A percentile compares a stretch with the other conserved stretches of the same genome.
phyloP scores from a whole-genome alignment of 2,113 vertebrate genomes.

The Prinia subflava region DNA sequence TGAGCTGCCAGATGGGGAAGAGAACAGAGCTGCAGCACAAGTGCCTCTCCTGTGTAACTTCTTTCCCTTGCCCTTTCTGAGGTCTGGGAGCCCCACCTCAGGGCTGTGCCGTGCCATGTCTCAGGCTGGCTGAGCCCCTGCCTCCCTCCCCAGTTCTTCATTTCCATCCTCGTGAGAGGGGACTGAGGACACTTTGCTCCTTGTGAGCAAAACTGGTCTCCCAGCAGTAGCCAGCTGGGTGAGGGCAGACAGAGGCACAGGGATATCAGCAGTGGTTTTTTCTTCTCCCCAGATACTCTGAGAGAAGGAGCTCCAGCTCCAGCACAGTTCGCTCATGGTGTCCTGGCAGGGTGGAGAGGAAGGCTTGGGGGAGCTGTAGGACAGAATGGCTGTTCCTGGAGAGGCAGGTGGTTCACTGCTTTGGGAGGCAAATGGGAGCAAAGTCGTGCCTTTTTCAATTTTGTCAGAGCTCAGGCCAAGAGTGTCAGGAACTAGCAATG shows the following conservation, averaged over 20 bases:
- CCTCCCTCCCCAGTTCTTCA: fast-evolving
- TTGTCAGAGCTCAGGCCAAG: not conserved
- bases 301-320: not conserved
- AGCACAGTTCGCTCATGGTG: not conserved
- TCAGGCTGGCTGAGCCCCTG: not conserved
- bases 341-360: fast-evolving
- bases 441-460: not conserved
- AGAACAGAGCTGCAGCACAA: not conserved
- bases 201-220: not conserved
- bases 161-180: fast-evolving
- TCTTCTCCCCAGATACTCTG: not conserved
- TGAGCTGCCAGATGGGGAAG: not conserved
- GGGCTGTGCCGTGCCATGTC: fast-evolving
- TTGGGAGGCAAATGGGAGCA: not conserved
- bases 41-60: fast-evolving
- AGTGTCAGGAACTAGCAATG: not conserved
- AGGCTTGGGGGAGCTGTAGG: not conserved
- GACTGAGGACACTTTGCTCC: not conserved
- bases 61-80: not conserved
- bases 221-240: not conserved
- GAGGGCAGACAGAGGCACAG: not conserved
- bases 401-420: not conserved
- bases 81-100: not conserved
- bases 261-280: not conserved
- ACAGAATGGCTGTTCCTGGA: not conserved